Conservation (phyloP, 2,888 invertebrate genomes). For the Allygus modestus region DNA sequence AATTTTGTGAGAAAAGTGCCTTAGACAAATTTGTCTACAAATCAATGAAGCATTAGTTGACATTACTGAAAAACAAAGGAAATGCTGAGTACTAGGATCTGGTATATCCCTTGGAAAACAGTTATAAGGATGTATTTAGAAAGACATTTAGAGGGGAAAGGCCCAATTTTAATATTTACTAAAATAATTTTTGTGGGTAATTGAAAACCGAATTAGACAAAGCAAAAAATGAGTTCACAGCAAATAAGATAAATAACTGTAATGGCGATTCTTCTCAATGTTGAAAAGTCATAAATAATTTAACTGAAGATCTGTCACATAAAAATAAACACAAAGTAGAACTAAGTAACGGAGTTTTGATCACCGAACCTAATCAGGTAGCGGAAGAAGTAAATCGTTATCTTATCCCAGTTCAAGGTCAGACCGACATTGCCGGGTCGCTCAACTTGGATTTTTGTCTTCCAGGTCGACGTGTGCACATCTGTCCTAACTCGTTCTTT, state of each 20-base stretch:
- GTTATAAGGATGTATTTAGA: no score
- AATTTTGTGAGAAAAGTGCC: no score
- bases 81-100: no score
- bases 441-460: no score
- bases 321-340: background rate
- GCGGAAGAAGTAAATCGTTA: background rate
- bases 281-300: background rate
- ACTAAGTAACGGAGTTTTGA: background rate
- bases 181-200: background rate
- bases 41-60: no score
- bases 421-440: background rate
- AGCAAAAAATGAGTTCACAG: background rate
- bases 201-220: background rate
- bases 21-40: no score
- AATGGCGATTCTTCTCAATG: background rate
- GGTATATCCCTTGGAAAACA: no score
- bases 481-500: background rate
- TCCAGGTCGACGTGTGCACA: background rate
- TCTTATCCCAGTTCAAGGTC: background rate
- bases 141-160: no score
- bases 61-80: no score
- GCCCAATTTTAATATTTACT: background rate
- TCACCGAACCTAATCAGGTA: background rate
- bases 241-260: slow-evolving; percentile 15
- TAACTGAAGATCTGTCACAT: background rate